These are phyloP conservation scores for Lycocerus yunnanus DNA, from an alignment of 2,888 invertebrate species.

Conservation along the genomic window DNA sequence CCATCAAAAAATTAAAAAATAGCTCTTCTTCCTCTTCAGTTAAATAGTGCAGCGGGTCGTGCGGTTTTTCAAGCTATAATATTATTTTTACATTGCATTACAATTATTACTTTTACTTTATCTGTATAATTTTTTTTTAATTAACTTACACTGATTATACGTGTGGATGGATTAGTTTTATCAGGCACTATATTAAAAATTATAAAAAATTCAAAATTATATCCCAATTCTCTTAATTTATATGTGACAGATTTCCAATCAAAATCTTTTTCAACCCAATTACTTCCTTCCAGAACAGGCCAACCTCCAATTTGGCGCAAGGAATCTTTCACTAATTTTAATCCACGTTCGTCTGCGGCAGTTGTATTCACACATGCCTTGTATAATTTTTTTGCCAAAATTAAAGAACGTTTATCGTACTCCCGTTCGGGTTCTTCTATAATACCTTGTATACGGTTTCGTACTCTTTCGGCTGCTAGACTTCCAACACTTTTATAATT, in stretches of 20 bases:
- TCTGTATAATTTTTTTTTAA: no score
- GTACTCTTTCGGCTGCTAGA: slow-evolving; percentile 17
- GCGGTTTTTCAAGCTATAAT: slow-evolving; percentile 8
- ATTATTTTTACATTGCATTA: not conserved
- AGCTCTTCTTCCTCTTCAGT: slow-evolving; percentile 11
- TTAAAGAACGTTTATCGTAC: slow-evolving; percentile 33
- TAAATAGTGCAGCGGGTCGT: not conserved
- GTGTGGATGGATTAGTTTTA: slow-evolving; percentile 39
- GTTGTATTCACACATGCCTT: slow-evolving; percentile 49
- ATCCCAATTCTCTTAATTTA: slow-evolving; percentile 47
- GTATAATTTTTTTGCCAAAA: slow-evolving; percentile 37
- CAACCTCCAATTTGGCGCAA: slow-evolving; percentile 62
- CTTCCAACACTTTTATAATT: not conserved
- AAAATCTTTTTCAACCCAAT: slow-evolving; percentile 54
- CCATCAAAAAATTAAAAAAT: slow-evolving; percentile 43
- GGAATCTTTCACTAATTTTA: slow-evolving; percentile 47
- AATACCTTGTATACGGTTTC: slow-evolving; percentile 34
- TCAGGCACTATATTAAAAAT: slow-evolving; percentile 42
- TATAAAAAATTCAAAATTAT: slow-evolving; percentile 49
- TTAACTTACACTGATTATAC: slow-evolving; percentile 48
- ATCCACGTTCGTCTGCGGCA: slow-evolving; percentile 44
- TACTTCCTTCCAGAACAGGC: slow-evolving; percentile 60
- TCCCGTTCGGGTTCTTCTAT: slow-evolving; percentile 33
- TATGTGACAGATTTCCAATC: slow-evolving; percentile 48
- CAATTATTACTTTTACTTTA: no score